A percentile compares a stretch with the other conserved stretches of the same genome.
Conservation (phyloP, 2,113 vertebrate species). For the Barbus barbus region DNA sequence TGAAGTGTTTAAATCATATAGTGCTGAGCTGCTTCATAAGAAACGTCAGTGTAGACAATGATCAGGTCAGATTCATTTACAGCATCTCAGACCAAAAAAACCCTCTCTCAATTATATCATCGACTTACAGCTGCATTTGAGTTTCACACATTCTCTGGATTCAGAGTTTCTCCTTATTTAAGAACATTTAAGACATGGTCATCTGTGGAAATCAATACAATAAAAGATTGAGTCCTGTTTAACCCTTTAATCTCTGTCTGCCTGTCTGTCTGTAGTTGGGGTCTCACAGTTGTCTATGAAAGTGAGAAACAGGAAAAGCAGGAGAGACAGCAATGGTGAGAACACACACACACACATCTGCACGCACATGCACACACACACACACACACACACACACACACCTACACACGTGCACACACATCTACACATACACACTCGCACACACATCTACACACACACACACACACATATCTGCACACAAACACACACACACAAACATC, state of each 20-base stretch:
- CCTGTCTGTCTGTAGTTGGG: conserved; percentile 78
- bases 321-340: conserved; percentile 93
- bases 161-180: too few species aligned
- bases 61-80: too few species aligned
- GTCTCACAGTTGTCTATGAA: conserved; percentile 85
- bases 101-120: too few species aligned
- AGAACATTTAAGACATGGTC: not conserved
- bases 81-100: not conserved
- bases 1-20: not conserved
- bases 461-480: too few species aligned
- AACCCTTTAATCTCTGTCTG: conserved; percentile 3
- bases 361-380: too few species aligned
- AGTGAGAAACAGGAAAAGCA: conserved; percentile 88
- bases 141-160: not conserved
- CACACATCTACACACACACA: too few species aligned
- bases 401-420: too few species aligned
- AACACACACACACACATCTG: too few species aligned
- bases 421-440: too few species aligned
- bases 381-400: too few species aligned
- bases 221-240: not conserved
- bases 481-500: not conserved
- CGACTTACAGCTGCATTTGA: not conserved
- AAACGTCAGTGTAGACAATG: not conserved
- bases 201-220: not conserved
- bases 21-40: not conserved